A percentile compares a stretch with the other conserved stretches of the same genome.
phyloP scores from a whole-genome alignment of 2,888 invertebrate species.

The Rhyacophila evoluta region DNA sequence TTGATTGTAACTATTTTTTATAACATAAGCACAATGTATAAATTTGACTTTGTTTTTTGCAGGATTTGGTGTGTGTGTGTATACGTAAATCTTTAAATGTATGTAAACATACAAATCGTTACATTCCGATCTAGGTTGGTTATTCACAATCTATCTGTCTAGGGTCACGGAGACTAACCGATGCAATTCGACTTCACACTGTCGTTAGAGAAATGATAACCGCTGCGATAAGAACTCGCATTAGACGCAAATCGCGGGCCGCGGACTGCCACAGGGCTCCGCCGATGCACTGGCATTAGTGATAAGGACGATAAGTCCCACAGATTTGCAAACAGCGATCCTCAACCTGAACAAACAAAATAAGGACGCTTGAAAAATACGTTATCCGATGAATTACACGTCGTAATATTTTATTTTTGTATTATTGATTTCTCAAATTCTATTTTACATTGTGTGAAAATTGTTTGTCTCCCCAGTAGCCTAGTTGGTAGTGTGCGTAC shows the following conservation, averaged over 20 bases:
- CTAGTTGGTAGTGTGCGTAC: too few species aligned
- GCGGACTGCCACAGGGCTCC: neutral
- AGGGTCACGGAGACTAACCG: neutral
- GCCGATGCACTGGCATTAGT: neutral
- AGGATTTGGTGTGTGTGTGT: too few species aligned
- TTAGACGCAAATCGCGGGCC: neutral
- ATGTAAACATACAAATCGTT: neutral
- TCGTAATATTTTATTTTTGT: too few species aligned
- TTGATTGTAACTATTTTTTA: too few species aligned
- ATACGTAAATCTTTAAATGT: neutral
- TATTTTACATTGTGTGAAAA: too few species aligned
- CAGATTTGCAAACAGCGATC: neutral
- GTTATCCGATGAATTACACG: too few species aligned
- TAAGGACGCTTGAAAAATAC: too few species aligned
- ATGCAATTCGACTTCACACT: conserved; percentile 17
- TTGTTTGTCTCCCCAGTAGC: too few species aligned
- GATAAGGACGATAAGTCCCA: neutral
- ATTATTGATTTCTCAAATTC: too few species aligned
- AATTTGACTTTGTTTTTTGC: too few species aligned
- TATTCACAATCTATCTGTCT: conserved; percentile 1
- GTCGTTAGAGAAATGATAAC: conserved; percentile 8
- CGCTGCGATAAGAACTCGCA: neutral
- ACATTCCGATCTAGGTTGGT: neutral
- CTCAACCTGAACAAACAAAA: too few species aligned
- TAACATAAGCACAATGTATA: too few species aligned